phyloP scores from a whole-genome alignment of 2,888 invertebrate genomes.

The Apodemia hepburni region DNA sequence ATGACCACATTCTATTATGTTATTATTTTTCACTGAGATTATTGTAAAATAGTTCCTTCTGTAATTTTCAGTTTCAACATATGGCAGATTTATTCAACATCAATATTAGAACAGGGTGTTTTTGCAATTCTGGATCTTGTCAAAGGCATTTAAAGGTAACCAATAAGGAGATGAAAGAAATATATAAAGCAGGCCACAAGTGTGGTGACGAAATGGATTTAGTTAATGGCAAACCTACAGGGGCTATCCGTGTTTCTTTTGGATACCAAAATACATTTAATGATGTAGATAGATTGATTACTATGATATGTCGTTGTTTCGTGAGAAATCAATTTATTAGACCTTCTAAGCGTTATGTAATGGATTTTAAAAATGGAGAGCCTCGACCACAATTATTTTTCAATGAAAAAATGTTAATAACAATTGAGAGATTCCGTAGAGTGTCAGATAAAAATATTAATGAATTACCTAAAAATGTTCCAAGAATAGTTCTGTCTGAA shows the following conservation, averaged over 20 bases:
- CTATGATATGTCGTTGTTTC: constrained; percentile 89
- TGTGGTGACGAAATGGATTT: constrained; percentile 95
- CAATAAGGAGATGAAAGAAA: constrained; percentile 84
- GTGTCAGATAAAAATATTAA: constrained; percentile 27
- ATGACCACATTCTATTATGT: too few species aligned
- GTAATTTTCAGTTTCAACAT: constrained; percentile 85
- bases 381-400: constrained; percentile 5
- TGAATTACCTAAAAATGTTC: constrained; percentile 31
- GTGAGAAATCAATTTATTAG: constrained; percentile 54
- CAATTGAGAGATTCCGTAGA: not conserved
- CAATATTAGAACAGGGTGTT: constrained; percentile 95
- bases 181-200: constrained; percentile 93
- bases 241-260: constrained; percentile 94
- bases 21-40: too few species aligned
- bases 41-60: not conserved
- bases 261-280: constrained; percentile 91
- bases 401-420: constrained; percentile 19
- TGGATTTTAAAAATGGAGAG: constrained; percentile 29
- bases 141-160: constrained; percentile 87
- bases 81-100: constrained; percentile 93
- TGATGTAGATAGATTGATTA: constrained; percentile 86
- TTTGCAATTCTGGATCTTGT: constrained; percentile 98
- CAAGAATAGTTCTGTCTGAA: constrained; percentile 48
- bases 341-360: constrained; percentile 47
- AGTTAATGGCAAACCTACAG: constrained; percentile 93